Conservation (phyloP, 2,888 invertebrate genomes). For the Drosophila differens region DNA sequence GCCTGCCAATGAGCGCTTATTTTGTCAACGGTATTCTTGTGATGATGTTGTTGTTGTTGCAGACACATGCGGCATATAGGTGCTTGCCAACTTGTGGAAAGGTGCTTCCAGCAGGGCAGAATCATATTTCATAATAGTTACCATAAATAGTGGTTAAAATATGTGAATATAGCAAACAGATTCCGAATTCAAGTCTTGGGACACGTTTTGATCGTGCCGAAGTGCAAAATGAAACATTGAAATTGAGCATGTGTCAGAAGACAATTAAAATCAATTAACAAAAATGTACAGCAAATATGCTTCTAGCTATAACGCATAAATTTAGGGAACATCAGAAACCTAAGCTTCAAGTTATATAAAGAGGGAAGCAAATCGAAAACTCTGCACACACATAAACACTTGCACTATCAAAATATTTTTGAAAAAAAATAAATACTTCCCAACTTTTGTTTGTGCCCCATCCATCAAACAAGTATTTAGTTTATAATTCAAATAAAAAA, state of each 20-base stretch:
- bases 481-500: not conserved
- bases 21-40: conserved; percentile 14
- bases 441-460: not conserved
- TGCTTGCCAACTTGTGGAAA: conserved; percentile 3
- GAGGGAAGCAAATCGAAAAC: not conserved
- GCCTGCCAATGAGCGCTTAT: conserved; percentile 12
- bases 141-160: not conserved
- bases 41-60: not conserved
- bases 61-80: conserved; percentile 35
- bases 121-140: not conserved
- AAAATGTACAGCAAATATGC: conserved; percentile 13
- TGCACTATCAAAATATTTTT: not conserved
- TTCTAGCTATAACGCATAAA: not conserved
- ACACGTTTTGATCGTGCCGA: not conserved
- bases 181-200: not conserved
- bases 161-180: not conserved
- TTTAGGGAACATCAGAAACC: not conserved
- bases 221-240: not conserved
- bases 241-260: not conserved
- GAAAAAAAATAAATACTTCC: not conserved
- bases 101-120: not conserved
- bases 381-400: not conserved
- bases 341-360: not conserved
- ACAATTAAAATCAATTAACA: not conserved
- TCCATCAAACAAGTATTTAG: conserved; percentile 12